Conservation (phyloP, 2,797 vertebrate species). For the Semotilus atromaculatus region DNA sequence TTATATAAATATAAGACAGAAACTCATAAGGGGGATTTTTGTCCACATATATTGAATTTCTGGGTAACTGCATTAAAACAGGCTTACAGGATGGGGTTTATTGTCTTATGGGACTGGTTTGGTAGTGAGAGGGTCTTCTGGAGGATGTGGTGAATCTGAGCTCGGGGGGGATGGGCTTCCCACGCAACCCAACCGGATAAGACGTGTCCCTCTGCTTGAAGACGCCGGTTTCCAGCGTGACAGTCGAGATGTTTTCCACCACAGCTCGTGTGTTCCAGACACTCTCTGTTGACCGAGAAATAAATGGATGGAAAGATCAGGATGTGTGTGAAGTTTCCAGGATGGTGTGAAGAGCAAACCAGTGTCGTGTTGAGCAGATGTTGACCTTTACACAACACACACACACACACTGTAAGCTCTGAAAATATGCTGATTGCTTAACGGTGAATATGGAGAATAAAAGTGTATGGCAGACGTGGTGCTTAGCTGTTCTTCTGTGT, state of each 20-base stretch:
- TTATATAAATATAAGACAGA: too few relatives aligned
- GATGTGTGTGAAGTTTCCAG: background rate
- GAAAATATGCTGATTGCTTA: background rate
- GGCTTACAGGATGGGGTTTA: background rate
- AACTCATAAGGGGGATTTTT: too few relatives aligned
- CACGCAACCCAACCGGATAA: background rate
- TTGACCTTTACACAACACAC: conserved; percentile 30
- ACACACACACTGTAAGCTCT: too few relatives aligned
- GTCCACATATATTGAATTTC: background rate
- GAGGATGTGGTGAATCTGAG: background rate
- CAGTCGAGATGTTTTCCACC: background rate
- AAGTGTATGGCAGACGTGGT: too few relatives aligned
- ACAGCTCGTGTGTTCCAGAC: background rate
- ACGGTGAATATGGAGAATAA: background rate
- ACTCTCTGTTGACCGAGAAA: background rate
- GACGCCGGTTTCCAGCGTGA: too few relatives aligned
- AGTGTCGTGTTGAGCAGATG: background rate
- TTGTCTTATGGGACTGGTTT: too few relatives aligned
- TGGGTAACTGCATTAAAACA: accelerated
- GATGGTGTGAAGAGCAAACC: background rate
- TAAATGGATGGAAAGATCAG: conserved; percentile 9
- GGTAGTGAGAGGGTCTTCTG: too few relatives aligned
- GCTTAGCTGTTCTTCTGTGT: too few relatives aligned
- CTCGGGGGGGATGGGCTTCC: background rate
- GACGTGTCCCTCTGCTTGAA: background rate